phyloP scores from a whole-genome alignment of 2,797 vertebrate species.

The Clamator glandarius region DNA sequence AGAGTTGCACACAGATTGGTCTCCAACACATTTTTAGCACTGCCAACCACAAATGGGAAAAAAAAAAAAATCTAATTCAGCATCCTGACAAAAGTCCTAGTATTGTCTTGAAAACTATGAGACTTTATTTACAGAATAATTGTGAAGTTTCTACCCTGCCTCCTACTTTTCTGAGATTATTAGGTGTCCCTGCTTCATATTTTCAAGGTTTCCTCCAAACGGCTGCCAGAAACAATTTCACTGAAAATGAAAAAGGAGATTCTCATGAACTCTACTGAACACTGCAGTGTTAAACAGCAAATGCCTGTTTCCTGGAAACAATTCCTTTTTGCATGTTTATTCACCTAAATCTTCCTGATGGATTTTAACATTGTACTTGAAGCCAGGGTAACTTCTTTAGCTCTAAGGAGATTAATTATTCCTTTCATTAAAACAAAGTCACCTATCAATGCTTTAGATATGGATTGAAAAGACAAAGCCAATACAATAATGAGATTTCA shows the following conservation, averaged over 20 bases:
- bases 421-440: neutral
- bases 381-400: neutral
- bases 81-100: neutral
- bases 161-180: neutral
- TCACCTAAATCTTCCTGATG: neutral
- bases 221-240: neutral
- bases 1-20: neutral
- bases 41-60: neutral
- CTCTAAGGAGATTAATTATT: neutral
- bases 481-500: neutral
- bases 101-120: neutral
- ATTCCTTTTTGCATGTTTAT: neutral
- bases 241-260: neutral
- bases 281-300: neutral
- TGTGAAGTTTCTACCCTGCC: neutral
- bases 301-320: neutral
- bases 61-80: neutral
- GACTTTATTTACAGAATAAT: neutral
- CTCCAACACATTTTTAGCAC: neutral
- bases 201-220: slow-evolving; percentile 3
- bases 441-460: neutral
- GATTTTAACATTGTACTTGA: neutral
- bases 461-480: neutral
- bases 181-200: neutral
- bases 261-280: neutral